Conservation (phyloP, 2,797 vertebrate genomes). For the Anisognathus igniventris region DNA sequence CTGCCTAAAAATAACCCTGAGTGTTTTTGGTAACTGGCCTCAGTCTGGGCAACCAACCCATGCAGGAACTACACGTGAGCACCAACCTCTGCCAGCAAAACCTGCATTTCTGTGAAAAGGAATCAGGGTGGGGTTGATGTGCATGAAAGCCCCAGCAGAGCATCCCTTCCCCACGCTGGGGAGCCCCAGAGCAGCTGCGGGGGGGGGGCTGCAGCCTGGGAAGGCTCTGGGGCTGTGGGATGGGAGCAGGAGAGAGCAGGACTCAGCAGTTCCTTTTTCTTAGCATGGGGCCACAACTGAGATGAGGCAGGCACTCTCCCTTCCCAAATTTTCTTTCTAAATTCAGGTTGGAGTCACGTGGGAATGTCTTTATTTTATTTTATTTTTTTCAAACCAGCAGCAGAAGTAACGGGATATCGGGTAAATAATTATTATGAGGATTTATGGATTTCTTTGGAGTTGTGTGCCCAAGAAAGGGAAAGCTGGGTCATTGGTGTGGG, state of each 20-base stretch:
- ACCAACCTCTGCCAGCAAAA: background rate
- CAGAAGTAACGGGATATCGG: background rate
- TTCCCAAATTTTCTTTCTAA: slow-evolving; percentile 58
- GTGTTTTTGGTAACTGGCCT: background rate
- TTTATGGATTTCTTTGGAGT: background rate
- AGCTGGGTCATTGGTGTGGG: background rate
- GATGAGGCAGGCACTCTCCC: background rate
- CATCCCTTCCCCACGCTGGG: background rate
- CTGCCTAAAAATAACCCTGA: background rate
- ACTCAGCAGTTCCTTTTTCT: slow-evolving; percentile 43
- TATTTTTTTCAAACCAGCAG: rapidly evolving
- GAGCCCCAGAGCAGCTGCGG: background rate
- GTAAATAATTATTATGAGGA: background rate
- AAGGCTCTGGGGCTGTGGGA: background rate
- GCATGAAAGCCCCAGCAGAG: background rate
- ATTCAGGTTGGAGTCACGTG: slow-evolving; percentile 22
- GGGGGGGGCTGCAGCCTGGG: background rate
- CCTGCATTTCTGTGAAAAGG: background rate
- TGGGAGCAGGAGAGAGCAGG: background rate
- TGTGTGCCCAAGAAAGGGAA: background rate
- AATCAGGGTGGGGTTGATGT: background rate
- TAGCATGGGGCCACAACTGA: background rate
- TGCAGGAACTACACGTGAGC: background rate
- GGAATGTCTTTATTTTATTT: background rate
- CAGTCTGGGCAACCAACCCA: background rate